phyloP scores from a whole-genome alignment of 2,888 invertebrate genomes.

The Limnephilus auricula region DNA sequence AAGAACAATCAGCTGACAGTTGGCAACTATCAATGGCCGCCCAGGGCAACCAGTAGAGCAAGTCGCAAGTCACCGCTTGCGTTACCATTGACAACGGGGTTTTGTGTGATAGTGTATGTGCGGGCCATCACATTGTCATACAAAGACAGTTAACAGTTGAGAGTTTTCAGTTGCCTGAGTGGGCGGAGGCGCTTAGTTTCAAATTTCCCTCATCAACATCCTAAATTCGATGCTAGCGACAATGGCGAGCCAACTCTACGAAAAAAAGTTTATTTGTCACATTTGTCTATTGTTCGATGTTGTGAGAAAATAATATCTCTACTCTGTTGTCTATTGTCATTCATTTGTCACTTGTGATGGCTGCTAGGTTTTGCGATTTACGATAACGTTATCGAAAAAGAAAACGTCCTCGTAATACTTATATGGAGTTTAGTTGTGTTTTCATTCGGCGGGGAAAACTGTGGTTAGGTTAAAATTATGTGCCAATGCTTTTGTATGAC shows the following conservation, averaged over 20 bases:
- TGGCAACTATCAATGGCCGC: too few species aligned
- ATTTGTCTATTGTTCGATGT: slow-evolving; percentile 31
- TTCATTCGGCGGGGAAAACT: slow-evolving; percentile 18
- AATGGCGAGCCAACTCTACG: background rate
- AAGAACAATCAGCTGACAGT: too few species aligned
- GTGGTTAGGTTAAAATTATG: slow-evolving; percentile 27
- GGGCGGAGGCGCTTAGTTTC: too few species aligned
- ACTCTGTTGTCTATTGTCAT: slow-evolving; percentile 13
- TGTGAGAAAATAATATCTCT: slow-evolving; percentile 10
- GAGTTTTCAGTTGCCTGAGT: too few species aligned
- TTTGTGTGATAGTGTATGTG: too few species aligned
- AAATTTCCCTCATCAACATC: background rate
- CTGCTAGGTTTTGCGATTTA: background rate
- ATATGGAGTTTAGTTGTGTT: background rate
- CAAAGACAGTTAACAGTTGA: too few species aligned
- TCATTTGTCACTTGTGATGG: slow-evolving; percentile 48
- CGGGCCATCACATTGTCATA: too few species aligned
- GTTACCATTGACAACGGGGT: too few species aligned
- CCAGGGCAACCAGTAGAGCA: too few species aligned
- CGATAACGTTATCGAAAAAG: slow-evolving; percentile 63
- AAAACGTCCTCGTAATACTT: slow-evolving; percentile 60
- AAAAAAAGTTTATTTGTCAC: background rate
- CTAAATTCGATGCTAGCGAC: background rate
- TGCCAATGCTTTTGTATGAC: slow-evolving; percentile 39
- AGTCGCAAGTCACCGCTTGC: too few species aligned